Percentiles rank a stretch among this genome's conserved stretches.
phyloP scores from a whole-genome alignment of 2,888 invertebrate species.

The Pimpla rufipes region DNA sequence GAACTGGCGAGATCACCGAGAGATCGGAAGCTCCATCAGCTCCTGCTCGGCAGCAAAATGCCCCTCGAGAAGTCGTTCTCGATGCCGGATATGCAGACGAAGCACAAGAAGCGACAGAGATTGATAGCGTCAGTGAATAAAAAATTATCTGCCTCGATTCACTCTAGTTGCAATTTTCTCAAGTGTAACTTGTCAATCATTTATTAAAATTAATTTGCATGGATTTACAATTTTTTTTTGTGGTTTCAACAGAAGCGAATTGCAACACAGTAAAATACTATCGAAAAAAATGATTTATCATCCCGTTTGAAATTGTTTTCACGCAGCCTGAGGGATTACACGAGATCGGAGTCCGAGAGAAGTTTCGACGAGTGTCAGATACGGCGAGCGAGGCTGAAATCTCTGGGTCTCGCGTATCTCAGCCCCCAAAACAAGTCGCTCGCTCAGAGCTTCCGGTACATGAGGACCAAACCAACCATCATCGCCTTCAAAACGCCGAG shows the following conservation, averaged over 20 bases:
- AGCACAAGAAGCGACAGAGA: conserved; percentile 90
- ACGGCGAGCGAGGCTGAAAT: conserved; percentile 88
- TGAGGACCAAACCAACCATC: conserved; percentile 95
- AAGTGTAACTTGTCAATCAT: background rate
- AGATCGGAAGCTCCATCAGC: conserved; percentile 86
- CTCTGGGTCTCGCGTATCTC: conserved; percentile 89
- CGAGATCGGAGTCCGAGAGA: conserved; percentile 93
- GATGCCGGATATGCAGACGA: conserved; percentile 93
- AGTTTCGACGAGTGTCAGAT: conserved; percentile 91
- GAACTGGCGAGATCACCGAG: conserved; percentile 81
- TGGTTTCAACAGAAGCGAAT: background rate
- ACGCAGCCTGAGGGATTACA: conserved; percentile 89
- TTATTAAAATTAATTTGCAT: background rate
- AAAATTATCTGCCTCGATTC: background rate
- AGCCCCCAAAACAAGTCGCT: conserved; percentile 93
- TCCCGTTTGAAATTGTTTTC: conserved; percentile 5
- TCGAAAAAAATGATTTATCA: background rate
- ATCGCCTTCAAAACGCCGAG: conserved; percentile 95
- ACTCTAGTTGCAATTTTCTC: background rate
- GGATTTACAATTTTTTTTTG: background rate
- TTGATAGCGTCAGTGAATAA: conserved; percentile 89
- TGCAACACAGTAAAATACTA: background rate
- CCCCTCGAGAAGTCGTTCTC: conserved; percentile 93
- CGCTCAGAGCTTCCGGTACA: conserved; percentile 95
- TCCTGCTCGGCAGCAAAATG: conserved; percentile 87